Evolutionary conservation across 2,888 invertebrate species (phyloP).

Genomic region (Scaptomyza polygonia): DNA sequence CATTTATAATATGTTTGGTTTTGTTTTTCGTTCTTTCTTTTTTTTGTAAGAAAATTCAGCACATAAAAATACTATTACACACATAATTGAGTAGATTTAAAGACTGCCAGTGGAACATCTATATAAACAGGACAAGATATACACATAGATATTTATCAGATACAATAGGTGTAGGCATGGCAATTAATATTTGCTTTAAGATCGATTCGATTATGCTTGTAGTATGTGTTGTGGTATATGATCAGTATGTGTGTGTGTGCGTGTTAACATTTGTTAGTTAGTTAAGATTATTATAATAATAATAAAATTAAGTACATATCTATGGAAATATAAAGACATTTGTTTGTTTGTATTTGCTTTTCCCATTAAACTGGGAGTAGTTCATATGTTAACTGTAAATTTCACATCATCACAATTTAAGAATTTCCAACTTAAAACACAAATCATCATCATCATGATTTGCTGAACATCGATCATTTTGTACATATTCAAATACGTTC

Average conservation of each 20-base stretch:
- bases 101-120: slow-evolving; percentile 28
- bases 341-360: slow-evolving; percentile 60
- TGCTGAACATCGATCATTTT: no score
- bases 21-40: background rate
- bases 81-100: slow-evolving; percentile 40
- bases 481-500: slow-evolving; percentile 40
- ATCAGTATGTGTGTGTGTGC: slow-evolving; percentile 1
- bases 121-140: slow-evolving; percentile 47
- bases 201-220: slow-evolving; percentile 20
- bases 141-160: no score
- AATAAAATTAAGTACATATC: slow-evolving; percentile 60
- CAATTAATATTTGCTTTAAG: slow-evolving; percentile 27
- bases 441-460: slow-evolving; percentile 27
- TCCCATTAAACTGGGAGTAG: slow-evolving; percentile 84
- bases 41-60: slow-evolving; percentile 49
- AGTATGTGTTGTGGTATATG: slow-evolving; percentile 22
- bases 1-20: slow-evolving; percentile 47
- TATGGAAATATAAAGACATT: slow-evolving; percentile 78
- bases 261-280: slow-evolving; percentile 58
- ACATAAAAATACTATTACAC: slow-evolving; percentile 51
- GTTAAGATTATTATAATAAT: slow-evolving; percentile 60
- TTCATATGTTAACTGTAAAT: slow-evolving; percentile 84
- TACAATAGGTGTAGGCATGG: slow-evolving; percentile 27
- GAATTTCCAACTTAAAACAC: slow-evolving; percentile 73
- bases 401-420: slow-evolving; percentile 85